Conservation (phyloP, 2,888 invertebrate genomes). For the Pyralis farinalis region DNA sequence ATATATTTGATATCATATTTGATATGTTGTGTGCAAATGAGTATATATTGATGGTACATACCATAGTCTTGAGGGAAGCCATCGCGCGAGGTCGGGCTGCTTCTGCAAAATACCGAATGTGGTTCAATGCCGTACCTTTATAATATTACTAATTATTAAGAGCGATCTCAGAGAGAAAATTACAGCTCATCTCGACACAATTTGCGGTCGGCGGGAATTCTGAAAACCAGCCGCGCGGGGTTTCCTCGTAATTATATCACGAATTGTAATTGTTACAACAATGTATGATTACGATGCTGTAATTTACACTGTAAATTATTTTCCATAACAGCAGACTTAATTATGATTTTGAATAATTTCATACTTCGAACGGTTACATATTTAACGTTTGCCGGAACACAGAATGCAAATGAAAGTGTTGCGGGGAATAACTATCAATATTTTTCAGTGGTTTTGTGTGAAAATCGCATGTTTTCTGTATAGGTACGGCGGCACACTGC, state of each 20-base stretch:
- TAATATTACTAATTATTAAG: background rate
- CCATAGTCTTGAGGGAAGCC: background rate
- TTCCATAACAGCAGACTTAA: background rate
- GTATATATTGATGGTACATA: background rate
- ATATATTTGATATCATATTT: too few relatives aligned
- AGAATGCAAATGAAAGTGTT: too few relatives aligned
- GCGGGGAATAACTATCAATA: too few relatives aligned
- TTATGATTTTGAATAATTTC: too few relatives aligned
- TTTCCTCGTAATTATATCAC: background rate
- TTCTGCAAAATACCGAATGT: background rate
- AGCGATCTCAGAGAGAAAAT: background rate
- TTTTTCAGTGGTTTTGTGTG: too few relatives aligned
- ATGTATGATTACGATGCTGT: background rate
- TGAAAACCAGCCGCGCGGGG: background rate
- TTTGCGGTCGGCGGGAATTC: background rate
- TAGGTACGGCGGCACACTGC: too few relatives aligned
- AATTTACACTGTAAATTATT: background rate
- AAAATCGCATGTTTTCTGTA: too few relatives aligned
- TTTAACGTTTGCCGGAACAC: too few relatives aligned
- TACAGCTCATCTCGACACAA: background rate
- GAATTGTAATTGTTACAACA: background rate
- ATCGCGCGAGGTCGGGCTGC: background rate
- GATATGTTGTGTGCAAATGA: too few relatives aligned
- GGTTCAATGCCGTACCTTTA: background rate
- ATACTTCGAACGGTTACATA: too few relatives aligned